These are phyloP conservation scores for Thysanoteuthis rhombus DNA, from an alignment of 2,888 invertebrate species.

Conservation along the genomic window DNA sequence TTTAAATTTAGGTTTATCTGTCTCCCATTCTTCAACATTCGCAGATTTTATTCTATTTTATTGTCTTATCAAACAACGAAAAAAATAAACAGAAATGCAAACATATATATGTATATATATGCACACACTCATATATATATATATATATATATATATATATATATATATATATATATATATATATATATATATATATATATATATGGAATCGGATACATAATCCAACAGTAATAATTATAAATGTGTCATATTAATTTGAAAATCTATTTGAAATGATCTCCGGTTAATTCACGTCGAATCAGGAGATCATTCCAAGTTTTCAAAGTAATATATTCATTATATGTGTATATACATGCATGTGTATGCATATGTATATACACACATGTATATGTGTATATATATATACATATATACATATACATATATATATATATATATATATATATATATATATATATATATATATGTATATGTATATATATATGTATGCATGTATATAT, in stretches of 20 bases:
- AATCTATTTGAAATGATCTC: too few species aligned
- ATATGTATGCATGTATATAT: neutral
- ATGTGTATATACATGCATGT: neutral
- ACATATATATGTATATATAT: neutral
- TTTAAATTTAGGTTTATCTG: neutral
- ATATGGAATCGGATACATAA: too few species aligned
- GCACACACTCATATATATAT: neutral
- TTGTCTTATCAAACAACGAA: neutral
- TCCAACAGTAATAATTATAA: too few species aligned
- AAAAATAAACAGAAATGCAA: neutral
- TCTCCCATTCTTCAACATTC: neutral
- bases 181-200: neutral
- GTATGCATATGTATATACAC: neutral
- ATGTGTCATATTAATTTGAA: too few species aligned
- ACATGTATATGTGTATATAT: neutral
- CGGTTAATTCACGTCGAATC: too few species aligned
- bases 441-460: neutral
- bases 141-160: neutral
- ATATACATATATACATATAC: neutral
- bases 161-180: neutral
- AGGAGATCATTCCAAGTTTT: too few species aligned
- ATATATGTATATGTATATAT: neutral
- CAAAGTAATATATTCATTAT: too few species aligned
- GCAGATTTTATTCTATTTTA: neutral
- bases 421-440: neutral